Evolutionary conservation across 2,113 vertebrate species (phyloP).

Genomic region (Charina bottae): DNA sequence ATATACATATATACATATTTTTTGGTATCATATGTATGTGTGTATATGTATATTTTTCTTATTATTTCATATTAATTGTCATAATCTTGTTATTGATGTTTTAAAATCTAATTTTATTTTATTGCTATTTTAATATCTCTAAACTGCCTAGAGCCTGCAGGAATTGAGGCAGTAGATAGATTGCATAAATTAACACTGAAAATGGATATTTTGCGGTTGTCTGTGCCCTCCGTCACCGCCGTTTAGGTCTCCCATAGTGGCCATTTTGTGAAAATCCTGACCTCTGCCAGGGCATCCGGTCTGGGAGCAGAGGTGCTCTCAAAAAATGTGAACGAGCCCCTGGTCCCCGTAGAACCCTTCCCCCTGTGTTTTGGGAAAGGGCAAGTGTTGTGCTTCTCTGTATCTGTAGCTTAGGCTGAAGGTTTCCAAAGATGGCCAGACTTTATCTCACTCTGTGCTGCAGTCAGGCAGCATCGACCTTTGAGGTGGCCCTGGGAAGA

Average conservation of each 20-base stretch:
- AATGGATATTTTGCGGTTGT: neutral
- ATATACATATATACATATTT: neutral
- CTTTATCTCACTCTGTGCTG: neutral
- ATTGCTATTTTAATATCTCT: neutral
- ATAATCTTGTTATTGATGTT: neutral
- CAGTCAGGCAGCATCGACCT: neutral
- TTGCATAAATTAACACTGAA: neutral
- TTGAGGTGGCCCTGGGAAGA: slow-evolving; percentile 18
- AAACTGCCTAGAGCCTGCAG: neutral
- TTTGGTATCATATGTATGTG: neutral
- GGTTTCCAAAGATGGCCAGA: neutral
- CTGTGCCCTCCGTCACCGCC: too few species aligned
- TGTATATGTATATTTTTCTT: neutral
- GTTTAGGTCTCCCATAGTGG: too few species aligned
- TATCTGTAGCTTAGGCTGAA: neutral
- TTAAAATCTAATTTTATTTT: neutral
- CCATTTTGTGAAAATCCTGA: too few species aligned
- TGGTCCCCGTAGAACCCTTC: too few species aligned
- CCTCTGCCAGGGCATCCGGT: too few species aligned
- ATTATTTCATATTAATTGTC: neutral
- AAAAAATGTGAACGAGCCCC: too few species aligned
- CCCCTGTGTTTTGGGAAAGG: neutral
- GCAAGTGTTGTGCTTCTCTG: neutral
- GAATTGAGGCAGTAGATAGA: neutral
- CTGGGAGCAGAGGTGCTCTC: too few species aligned